A percentile compares a stretch with the other conserved stretches of the same genome.
These are phyloP conservation scores for Homarus americanus DNA, from an alignment of 1,140 invertebrate species.

Conservation along the genomic window DNA sequence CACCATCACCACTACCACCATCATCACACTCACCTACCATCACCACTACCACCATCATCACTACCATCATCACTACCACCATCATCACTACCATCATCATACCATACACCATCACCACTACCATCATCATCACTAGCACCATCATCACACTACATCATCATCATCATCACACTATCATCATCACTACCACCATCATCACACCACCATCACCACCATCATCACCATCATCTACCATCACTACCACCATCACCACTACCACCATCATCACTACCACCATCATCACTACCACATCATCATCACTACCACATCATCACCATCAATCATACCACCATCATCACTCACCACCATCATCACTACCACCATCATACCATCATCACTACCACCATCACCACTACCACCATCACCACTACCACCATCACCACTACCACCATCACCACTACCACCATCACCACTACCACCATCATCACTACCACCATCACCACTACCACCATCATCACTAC, in stretches of 20 bases:
- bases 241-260: no score
- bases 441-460: slow-evolving; percentile 5
- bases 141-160: no score
- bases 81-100: background rate
- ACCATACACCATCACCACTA: no score
- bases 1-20: no score
- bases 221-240: no score
- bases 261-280: no score
- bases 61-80: background rate
- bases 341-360: background rate
- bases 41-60: background rate
- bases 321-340: background rate
- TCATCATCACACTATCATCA: no score
- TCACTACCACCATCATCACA: no score
- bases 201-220: no score
- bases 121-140: no score
- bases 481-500: background rate
- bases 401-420: background rate
- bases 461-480: slow-evolving; percentile 4
- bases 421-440: slow-evolving; percentile 1
- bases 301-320: no score
- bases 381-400: background rate
- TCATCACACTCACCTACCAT: background rate
- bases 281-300: no score
- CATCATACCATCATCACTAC: background rate